Conservation (phyloP, 1,140 invertebrate species). For the Drosophila bifasciata region DNA sequence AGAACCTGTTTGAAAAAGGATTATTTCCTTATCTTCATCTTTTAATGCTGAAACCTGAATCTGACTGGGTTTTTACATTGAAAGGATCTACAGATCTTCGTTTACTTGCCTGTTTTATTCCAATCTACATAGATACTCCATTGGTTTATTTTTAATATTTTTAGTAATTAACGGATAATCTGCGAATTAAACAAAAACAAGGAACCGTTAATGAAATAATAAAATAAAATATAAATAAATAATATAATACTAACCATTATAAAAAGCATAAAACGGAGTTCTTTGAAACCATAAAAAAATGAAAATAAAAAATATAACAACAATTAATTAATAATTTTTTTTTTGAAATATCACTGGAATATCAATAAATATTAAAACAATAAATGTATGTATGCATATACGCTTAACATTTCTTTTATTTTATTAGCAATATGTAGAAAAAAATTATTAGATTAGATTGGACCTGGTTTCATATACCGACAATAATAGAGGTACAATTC, state of each 20-base stretch:
- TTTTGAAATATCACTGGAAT: neutral
- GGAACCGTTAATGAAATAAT: conserved; percentile 17
- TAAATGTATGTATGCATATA: neutral
- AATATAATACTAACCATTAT: conserved; percentile 20
- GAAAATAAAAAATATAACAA: conserved; percentile 8
- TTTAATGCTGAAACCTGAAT: conserved; percentile 25
- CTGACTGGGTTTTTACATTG: conserved; percentile 22
- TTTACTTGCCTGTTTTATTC: conserved; percentile 21
- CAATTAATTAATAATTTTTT: neutral
- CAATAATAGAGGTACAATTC: neutral
- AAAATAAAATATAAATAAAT: conserved; percentile 1
- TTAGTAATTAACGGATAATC: conserved; percentile 21
- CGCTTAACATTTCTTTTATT: conserved; percentile 20
- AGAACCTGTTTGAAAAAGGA: conserved; percentile 74
- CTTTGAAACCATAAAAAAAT: neutral
- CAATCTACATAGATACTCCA: neutral
- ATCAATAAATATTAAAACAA: conserved; percentile 3
- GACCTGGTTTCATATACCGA: conserved; percentile 34
- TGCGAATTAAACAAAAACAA: conserved; percentile 34
- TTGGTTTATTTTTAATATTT: conserved; percentile 41
- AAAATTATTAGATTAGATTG: conserved; percentile 65
- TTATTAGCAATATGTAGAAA: conserved; percentile 74
- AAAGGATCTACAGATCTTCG: neutral
- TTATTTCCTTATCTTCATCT: conserved; percentile 30
- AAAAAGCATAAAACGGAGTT: neutral